Conservation (phyloP, 2,113 vertebrate species). For the Ictidomys tridecemlineatus region DNA sequence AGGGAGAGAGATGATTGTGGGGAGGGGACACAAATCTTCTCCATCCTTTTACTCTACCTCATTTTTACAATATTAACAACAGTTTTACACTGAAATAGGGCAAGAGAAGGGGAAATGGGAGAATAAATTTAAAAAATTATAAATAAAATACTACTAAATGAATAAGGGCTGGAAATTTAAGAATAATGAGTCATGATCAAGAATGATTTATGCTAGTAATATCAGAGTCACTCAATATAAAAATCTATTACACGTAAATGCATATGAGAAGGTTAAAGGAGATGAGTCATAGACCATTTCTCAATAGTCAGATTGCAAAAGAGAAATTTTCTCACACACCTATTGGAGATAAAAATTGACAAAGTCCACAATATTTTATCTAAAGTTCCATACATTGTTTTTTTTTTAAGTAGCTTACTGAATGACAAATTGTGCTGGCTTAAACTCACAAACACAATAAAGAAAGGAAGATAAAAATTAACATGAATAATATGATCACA, state of each 20-base stretch:
- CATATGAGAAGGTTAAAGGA: neutral
- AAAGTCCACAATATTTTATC: neutral
- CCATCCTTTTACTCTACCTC: neutral
- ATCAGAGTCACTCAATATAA: neutral
- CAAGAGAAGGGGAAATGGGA: neutral
- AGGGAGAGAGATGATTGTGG: too few species aligned
- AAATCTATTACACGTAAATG: neutral
- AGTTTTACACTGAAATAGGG: neutral
- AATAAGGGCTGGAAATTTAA: neutral
- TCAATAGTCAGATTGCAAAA: neutral
- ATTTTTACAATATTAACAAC: neutral
- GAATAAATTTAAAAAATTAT: neutral
- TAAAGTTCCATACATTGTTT: neutral
- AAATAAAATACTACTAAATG: neutral
- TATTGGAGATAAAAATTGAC: neutral
- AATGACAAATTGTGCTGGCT: neutral
- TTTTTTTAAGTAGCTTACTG: neutral
- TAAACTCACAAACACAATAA: neutral
- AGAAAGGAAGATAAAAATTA: neutral
- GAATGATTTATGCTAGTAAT: neutral
- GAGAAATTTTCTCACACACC: neutral
- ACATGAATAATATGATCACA: neutral
- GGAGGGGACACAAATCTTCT: neutral
- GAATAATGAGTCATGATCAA: neutral
- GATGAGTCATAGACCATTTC: neutral